Evolutionary conservation across 2,797 vertebrate species (phyloP), one percentile per base, ranked within the genome.

Genomic region (Orientallactaga sibirica): DNA sequence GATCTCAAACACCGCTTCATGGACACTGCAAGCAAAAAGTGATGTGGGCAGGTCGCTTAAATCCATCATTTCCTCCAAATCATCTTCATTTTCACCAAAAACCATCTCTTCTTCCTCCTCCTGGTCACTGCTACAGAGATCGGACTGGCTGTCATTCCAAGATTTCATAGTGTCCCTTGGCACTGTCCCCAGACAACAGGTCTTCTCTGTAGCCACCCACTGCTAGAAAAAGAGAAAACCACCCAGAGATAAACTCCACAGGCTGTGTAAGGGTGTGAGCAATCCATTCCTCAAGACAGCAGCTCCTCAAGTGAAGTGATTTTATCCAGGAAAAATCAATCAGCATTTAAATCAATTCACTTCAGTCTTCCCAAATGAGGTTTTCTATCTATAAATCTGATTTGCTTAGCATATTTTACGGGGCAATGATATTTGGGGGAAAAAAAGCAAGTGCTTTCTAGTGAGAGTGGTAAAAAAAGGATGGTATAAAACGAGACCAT

Each of bases 51-150:
- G 97, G 96, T 99, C 99, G 52, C 99, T 99, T 64, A 99, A 98
- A 98, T 99, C 99, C 99, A 99, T 99, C 98, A 99, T 99, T 97
- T 99, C 99, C 86, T 99, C 99, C 55, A 98, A 98, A 73, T 98
- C 98, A 1, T 98, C 98, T 41, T 99, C 99, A 93, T 99, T 99
- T 95, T 99, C 99, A 0, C 98, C 98, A 97, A 99, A 99, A 89
- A 99, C 98, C 97, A 99, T 99, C 96, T 99, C 98, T 84, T 99
- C 99, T 95, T 99, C 99, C 96, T 99, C 99, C 15, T 99, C 99
- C 93, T 99, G 99, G 94, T 99, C 99, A 25, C 99, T 99, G 98
- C 98, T 99, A 97, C 99, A 99, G 97, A 99, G 98, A 92, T 99
- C 99, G 0, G 99, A 99, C 95, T 98, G 98, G 98, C 98, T 98